Base-by-base conservation (phyloP, 2,888 invertebrate genomes). In the Heliconius charithonia region DNA sequence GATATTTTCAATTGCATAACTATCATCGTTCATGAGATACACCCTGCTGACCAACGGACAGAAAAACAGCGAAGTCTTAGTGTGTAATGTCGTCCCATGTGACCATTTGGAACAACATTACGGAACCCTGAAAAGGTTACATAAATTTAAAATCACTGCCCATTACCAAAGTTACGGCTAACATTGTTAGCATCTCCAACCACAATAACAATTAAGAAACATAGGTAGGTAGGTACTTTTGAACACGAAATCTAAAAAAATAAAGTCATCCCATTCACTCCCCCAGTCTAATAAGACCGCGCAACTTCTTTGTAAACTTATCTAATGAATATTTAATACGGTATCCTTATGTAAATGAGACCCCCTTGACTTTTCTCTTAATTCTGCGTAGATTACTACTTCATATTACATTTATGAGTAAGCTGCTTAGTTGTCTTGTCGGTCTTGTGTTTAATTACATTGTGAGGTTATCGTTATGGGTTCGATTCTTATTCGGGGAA, bases 311-410 rank as follows among this genome's bases (percentile, higher is more conserved):
- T 85, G 82, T 83, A 80, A 88, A 90, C 87, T 90, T 88, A 85
- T 85, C 84, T 87, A 87, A 91, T 91, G 90, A 91, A 91, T 91
- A 88, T 89, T 90, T 85, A 90, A 89, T 86, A 85, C 82, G 81
- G 86, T 83, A 86, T 87, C 85, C 86, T 88, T 87, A 91, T 91
- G 92, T 87, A 87, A 91, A 91, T 83, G 77, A 78, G 85, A 79
- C 83, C 88, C 82, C 86, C 84, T 89, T 76, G 71, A 72, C 76
- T 76, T 62, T 45, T 45, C 76, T 76, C 70, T 76, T 71, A 59
- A 76, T 76, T 76, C 32, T 71, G 41, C 70, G 62, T 56, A 32
- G 62, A 76, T 71, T 59, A 76, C 69, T 63, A 70, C 70, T 71
- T 76, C 59, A 29, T 62, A 41, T 71, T 29, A 56, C 71, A 71